Evolutionary conservation across 1,140 invertebrate species (phyloP).

Genomic region (Heliothis subflexa): DNA sequence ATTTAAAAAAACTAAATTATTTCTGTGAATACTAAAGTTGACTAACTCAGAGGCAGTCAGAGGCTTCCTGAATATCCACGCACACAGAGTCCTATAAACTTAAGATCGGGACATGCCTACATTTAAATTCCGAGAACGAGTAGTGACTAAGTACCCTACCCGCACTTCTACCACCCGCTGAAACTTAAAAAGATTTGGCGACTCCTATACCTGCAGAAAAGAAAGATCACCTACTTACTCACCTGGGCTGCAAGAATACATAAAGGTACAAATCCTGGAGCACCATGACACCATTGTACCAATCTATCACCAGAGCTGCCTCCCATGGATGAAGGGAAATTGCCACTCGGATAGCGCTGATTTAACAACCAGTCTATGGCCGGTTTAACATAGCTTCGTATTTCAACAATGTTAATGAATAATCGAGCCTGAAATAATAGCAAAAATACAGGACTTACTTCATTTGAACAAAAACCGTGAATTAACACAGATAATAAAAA

Average conservation of each 20-base stretch:
- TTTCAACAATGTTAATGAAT: slow-evolving; percentile 86
- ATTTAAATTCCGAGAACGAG: no score
- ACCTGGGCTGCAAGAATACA: slow-evolving; percentile 93
- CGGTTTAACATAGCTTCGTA: slow-evolving; percentile 75
- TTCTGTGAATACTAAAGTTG: no score
- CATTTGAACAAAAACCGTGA: not conserved
- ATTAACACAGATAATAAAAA: not conserved
- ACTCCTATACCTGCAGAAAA: no score
- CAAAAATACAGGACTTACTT: slow-evolving; percentile 14
- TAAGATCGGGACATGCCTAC: no score
- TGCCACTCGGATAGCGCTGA: slow-evolving; percentile 89
- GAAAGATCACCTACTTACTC: slow-evolving; percentile 35
- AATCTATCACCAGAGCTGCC: slow-evolving; percentile 90
- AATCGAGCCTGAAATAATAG: slow-evolving; percentile 82
- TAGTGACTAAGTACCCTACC: no score
- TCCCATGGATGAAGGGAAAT: slow-evolving; percentile 94
- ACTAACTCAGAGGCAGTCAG: no score
- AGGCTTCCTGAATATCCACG: no score
- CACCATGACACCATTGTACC: slow-evolving; percentile 98
- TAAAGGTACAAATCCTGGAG: slow-evolving; percentile 94
- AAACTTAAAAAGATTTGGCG: no score
- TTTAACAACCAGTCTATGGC: slow-evolving; percentile 82
- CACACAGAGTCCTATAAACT: no score
- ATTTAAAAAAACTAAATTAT: no score
- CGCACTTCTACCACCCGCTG: no score